Evolutionary conservation across 2,797 vertebrate genomes (phyloP).

Genomic region (Rhabdophis nuchalis): DNA sequence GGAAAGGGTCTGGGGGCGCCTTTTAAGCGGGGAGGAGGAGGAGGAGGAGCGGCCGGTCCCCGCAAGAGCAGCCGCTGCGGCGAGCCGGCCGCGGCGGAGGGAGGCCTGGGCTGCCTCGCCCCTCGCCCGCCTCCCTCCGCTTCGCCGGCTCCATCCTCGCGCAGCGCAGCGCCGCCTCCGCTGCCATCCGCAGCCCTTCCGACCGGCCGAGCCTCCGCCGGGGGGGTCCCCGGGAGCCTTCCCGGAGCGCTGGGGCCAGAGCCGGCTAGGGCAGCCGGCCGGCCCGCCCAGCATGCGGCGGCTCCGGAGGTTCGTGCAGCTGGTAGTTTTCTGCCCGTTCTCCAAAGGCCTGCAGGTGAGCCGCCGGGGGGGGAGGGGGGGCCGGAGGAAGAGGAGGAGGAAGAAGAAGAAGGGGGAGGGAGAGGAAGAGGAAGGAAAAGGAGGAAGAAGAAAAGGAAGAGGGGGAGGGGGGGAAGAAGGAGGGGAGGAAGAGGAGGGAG

Average conservation of each 20-base stretch:
- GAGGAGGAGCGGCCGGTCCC: no score
- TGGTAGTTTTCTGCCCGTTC: not conserved
- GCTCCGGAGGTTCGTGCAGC: not conserved
- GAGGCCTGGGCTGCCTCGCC: not conserved
- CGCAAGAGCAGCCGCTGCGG: not conserved
- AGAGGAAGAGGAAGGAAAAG: no score
- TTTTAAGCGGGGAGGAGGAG: not conserved
- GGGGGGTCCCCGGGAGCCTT: not conserved
- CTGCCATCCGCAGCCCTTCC: not conserved
- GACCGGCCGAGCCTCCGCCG: not conserved
- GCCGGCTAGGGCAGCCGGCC: not conserved
- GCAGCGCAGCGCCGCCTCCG: not conserved
- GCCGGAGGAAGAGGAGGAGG: no score
- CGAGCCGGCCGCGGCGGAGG: not conserved
- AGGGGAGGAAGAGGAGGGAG: no score
- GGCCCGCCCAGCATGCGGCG: not conserved
- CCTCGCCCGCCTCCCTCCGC: not conserved
- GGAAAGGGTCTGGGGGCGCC: constrained; percentile 5
- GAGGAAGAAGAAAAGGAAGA: no score
- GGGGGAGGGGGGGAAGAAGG: no score
- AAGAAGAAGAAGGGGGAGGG: no score
- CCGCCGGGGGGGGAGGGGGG: no score
- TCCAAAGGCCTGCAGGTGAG: not conserved
- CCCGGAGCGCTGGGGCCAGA: not conserved
- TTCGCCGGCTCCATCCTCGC: not conserved